These are phyloP conservation scores for Drosophila persimilis DNA, from an alignment of 1,140 invertebrate genomes.

Conservation along the genomic window DNA sequence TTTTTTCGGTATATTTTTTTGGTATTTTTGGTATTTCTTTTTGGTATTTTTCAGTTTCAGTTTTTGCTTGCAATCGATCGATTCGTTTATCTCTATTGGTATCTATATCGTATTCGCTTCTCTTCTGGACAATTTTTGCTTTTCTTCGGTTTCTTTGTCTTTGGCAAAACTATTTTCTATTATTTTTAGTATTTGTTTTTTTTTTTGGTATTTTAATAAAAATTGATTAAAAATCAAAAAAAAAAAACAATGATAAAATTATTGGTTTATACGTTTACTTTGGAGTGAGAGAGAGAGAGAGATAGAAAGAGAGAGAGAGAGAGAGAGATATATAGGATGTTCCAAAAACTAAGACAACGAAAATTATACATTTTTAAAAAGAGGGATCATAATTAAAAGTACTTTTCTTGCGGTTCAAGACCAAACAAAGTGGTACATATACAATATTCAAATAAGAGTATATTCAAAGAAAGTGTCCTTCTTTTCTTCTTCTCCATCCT, in stretches of 20 bases:
- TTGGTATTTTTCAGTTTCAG: constrained; percentile 73
- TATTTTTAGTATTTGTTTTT: constrained; percentile 39
- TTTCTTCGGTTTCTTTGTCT: constrained; percentile 76
- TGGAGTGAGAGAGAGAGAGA: constrained; percentile 43
- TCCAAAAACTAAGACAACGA: constrained; percentile 58
- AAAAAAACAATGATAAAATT: constrained; percentile 46
- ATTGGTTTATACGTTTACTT: constrained; percentile 27
- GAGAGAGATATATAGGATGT: constrained; percentile 34
- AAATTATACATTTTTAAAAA: constrained; percentile 47
- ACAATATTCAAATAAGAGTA: constrained; percentile 11
- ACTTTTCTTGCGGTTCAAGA: constrained; percentile 7
- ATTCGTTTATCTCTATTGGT: constrained; percentile 51
- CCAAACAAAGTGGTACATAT: neutral
- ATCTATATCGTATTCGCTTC: constrained; percentile 39
- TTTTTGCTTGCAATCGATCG: constrained; percentile 76
- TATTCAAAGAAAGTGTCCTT: neutral
- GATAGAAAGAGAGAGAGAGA: constrained; percentile 32
- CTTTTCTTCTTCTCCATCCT: constrained; percentile 15
- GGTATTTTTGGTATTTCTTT: constrained; percentile 50
- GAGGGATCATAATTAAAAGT: constrained; percentile 10
- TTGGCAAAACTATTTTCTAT: constrained; percentile 37
- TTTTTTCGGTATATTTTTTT: constrained; percentile 48
- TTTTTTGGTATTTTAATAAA: constrained; percentile 47
- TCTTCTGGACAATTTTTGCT: constrained; percentile 63
- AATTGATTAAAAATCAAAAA: constrained; percentile 34